phyloP scores from a whole-genome alignment of 2,888 invertebrate genomes.

The Mycalesis mineus region DNA sequence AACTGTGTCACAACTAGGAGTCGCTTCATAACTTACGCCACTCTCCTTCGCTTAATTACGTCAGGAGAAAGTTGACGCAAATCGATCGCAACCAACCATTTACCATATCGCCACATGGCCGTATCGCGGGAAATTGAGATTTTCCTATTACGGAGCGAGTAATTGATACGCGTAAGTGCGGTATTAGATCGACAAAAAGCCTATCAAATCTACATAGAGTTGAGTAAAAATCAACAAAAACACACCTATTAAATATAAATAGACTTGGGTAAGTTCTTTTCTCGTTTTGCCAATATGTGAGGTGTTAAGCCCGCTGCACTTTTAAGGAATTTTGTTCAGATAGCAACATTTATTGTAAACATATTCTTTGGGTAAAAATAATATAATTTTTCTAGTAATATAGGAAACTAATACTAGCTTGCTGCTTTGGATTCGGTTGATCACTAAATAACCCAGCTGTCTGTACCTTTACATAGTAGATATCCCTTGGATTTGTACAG shows the following conservation, averaged over 20 bases:
- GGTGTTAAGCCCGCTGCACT: too few species aligned
- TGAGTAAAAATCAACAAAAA: too few species aligned
- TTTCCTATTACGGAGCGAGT: background rate
- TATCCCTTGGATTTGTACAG: too few species aligned
- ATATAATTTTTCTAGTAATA: too few species aligned
- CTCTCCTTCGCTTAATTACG: constrained; percentile 27
- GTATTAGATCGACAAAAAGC: too few species aligned
- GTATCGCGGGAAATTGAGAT: background rate
- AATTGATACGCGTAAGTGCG: background rate
- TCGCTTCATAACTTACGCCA: constrained; percentile 19
- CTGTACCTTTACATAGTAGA: too few species aligned
- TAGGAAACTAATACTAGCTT: too few species aligned
- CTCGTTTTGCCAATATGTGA: background rate
- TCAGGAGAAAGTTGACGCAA: constrained; percentile 28
- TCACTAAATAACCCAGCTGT: too few species aligned
- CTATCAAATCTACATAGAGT: too few species aligned
- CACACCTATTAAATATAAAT: too few species aligned
- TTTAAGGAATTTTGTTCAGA: background rate
- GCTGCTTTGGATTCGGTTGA: too few species aligned
- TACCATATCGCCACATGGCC: background rate
- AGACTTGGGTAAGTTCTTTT: background rate
- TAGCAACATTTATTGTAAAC: background rate
- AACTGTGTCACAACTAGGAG: constrained; percentile 41
- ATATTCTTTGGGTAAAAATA: too few species aligned
- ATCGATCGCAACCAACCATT: constrained; percentile 21